These are phyloP conservation scores for Chelidonichthys spinosus DNA, from an alignment of 2,797 vertebrate genomes.

Conservation along the genomic window DNA sequence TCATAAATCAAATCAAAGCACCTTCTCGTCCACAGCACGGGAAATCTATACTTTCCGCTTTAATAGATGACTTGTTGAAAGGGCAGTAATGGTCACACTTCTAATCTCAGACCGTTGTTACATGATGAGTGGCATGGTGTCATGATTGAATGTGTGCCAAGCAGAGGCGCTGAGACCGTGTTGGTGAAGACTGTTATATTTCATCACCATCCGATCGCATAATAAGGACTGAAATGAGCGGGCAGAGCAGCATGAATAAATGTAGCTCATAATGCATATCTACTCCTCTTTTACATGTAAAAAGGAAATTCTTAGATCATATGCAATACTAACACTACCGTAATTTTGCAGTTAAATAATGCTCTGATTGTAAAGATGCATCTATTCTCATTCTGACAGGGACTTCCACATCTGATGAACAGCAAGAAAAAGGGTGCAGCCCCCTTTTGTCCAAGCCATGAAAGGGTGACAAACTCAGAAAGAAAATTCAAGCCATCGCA, in stretches of 20 bases:
- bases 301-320: slow-evolving; percentile 10
- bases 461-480: slow-evolving; percentile 46
- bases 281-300: slow-evolving; percentile 20
- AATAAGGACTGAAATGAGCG: slow-evolving; percentile 17
- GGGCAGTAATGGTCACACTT: slow-evolving; percentile 18
- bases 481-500: slow-evolving; percentile 70
- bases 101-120: slow-evolving; percentile 21
- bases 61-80: slow-evolving; percentile 26
- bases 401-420: slow-evolving; percentile 33
- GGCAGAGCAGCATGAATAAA: slow-evolving; percentile 22
- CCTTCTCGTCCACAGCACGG: neutral
- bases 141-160: slow-evolving; percentile 30
- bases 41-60: slow-evolving; percentile 26
- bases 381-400: slow-evolving; percentile 21
- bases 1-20: slow-evolving; percentile 15
- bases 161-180: slow-evolving; percentile 23
- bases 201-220: slow-evolving; percentile 41
- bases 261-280: slow-evolving; percentile 23
- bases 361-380: slow-evolving; percentile 17
- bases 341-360: slow-evolving; percentile 19
- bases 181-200: slow-evolving; percentile 42
- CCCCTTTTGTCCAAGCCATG: slow-evolving; percentile 32
- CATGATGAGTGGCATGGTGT: slow-evolving; percentile 29
- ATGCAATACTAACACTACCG: neutral
- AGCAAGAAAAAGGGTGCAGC: slow-evolving; percentile 50